Evolutionary conservation across 2,797 vertebrate genomes (phyloP), one percentile per base, ranked within the genome.

Genomic region (Oophaga sylvatica): DNA sequence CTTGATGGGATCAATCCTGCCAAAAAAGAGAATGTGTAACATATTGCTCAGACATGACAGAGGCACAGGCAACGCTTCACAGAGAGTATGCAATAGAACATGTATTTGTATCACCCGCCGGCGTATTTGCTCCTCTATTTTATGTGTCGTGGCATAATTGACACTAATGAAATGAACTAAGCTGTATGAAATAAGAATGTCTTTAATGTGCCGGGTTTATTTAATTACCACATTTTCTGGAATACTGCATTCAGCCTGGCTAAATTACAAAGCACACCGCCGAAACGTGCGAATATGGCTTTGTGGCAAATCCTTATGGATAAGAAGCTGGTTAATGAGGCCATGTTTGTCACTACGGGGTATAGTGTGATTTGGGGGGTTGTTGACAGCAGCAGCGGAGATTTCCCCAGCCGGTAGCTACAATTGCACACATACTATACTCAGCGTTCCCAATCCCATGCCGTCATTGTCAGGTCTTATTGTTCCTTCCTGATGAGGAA

Each of bases 351-450:
- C 78, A 85, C 77, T 80, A 65, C 17, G 20, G 86, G 59, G 67
- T 62, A 56, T 67, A 45, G 17, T 81, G 48, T 76, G 83, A 67
- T 80, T 76, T 17, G 81, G 83, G 87, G 70, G 57, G 26, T 17
- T 85, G 83, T 76, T 88, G 87, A 84, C 87, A 88, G 77, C 75
- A 75, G 76, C 81, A 45, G 41, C 41, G 71, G 67, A 80, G 73
- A 80, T 76, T 80, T 65, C 65, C 56, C 35, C 41, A 79, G 78
- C 87, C n/a, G 48, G 68, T 75, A 84, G 83, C 65, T 81, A 71
- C 45, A 75, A 48, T 68, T 83, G 68, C 68, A 62, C 59, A 62
- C 60, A 68, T 67, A 48, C 22, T 56, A 85, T 85, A 73, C 80
- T 84, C 56, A 71, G 81, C 62, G 26, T 75, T 53, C 41, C 76